phyloP scores from a whole-genome alignment of 2,888 invertebrate genomes.

The Volucella inflata region DNA sequence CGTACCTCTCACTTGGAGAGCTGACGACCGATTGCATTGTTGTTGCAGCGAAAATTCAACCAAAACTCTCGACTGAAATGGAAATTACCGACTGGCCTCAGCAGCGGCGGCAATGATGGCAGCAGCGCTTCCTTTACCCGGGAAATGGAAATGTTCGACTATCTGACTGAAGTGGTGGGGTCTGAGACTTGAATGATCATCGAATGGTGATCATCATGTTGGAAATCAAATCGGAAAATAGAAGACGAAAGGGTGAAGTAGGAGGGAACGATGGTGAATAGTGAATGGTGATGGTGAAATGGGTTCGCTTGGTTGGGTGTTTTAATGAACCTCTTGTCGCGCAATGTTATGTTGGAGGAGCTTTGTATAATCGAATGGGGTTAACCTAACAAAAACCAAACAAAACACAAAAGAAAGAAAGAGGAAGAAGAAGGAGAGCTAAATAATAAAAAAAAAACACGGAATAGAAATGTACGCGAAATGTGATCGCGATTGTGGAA shows the following conservation, averaged over 20 bases:
- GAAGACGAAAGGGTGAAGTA: not conserved
- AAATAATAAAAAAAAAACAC: slow-evolving; percentile 5
- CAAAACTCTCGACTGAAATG: slow-evolving; percentile 61
- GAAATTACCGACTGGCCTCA: slow-evolving; percentile 41
- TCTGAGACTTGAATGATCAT: slow-evolving; percentile 56
- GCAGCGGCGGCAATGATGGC: no score
- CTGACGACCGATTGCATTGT: slow-evolving; percentile 8
- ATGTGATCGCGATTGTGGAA: slow-evolving; percentile 64
- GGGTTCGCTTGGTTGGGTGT: slow-evolving; percentile 73
- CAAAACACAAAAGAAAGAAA: slow-evolving; percentile 6
- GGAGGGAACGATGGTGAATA: slow-evolving; percentile 6
- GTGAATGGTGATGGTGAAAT: slow-evolving; percentile 61
- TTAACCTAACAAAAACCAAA: no score
- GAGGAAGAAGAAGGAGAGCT: not conserved
- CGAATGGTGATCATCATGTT: slow-evolving; percentile 47
- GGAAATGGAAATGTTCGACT: slow-evolving; percentile 1
- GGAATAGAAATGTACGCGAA: slow-evolving; percentile 14
- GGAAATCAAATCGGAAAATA: not conserved
- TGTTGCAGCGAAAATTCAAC: not conserved
- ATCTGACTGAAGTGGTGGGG: not conserved
- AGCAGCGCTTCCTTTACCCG: slow-evolving; percentile 57
- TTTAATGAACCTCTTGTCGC: slow-evolving; percentile 75
- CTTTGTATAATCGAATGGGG: slow-evolving; percentile 8
- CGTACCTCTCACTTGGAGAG: slow-evolving; percentile 20
- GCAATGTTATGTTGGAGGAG: slow-evolving; percentile 56